Percentiles rank a stretch among this genome's conserved stretches.
phyloP scores from a whole-genome alignment of 1,140 invertebrate species.

The Drosophila saltans region DNA sequence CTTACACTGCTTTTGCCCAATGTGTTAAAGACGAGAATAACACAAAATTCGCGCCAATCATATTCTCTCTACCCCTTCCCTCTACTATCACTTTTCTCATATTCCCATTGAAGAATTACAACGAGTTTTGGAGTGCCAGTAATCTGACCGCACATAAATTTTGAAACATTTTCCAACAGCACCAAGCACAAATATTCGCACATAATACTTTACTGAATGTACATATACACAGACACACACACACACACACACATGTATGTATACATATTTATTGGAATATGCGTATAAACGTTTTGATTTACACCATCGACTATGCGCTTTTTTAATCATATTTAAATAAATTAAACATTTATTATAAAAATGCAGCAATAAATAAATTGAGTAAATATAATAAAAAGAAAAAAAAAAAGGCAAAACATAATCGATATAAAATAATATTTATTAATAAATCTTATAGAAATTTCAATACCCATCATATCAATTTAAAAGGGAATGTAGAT shows the following conservation, averaged over 20 bases:
- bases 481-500: neutral
- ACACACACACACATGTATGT: neutral
- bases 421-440: slow-evolving; percentile 12
- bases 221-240: neutral
- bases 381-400: slow-evolving; percentile 45
- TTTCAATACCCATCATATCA: neutral
- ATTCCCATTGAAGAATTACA: slow-evolving; percentile 52
- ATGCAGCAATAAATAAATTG: slow-evolving; percentile 71
- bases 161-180: slow-evolving; percentile 31
- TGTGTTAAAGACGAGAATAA: slow-evolving; percentile 35
- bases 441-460: slow-evolving; percentile 8
- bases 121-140: slow-evolving; percentile 54
- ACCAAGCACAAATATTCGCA: slow-evolving; percentile 47
- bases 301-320: slow-evolving; percentile 48
- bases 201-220: slow-evolving; percentile 48
- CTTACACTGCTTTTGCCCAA: neutral
- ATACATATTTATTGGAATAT: slow-evolving; percentile 56
- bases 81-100: slow-evolving; percentile 14
- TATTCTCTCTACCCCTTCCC: neutral
- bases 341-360: slow-evolving; percentile 79
- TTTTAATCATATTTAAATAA: slow-evolving; percentile 79
- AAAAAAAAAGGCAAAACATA: neutral
- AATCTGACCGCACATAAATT: slow-evolving; percentile 79
- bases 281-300: slow-evolving; percentile 72
- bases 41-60: slow-evolving; percentile 20